Evolutionary conservation across 1,140 invertebrate species (phyloP), one percentile per base, ranked within the genome.

Genomic region (Parasteatoda tepidariorum): DNA sequence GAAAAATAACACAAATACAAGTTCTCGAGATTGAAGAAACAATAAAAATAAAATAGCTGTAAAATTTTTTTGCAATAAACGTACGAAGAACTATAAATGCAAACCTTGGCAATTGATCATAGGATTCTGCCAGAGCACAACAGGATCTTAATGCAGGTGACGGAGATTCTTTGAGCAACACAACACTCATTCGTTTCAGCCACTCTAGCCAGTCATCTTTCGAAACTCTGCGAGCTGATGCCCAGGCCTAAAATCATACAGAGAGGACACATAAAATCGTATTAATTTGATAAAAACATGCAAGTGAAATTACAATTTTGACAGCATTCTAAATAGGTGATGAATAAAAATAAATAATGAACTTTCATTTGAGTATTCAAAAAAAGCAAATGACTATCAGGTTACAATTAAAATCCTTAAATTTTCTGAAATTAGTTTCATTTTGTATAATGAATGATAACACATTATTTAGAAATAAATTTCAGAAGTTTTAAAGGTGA

Each of bases 151-250:
- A 90, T 0, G 97, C 96, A 22, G 97, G 95, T 22, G 97, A 98
- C 5, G 97, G 96, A 0, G 97, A 98, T 88, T 98, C 96, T 87
- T 98, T 98, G 2, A 99, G 90, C 13, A 99, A 90, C 78, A 97
- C 97, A 85, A 98, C 96, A 71, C 95, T 96, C 33, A 99, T 91
- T 31, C 95, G 91, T 62, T 95, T 91, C 9, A 99, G 88, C 98
- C 98, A 99, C 89, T 99, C 97, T 7, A 98, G 90, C 98, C 98
- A 99, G 89, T 99, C 98, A 86, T 99, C 98, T 89, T 98, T 98
- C 5, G 96, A 97, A 0, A 97, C 96, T 78, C 95, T 91, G 68
- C 95, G 92, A 6, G 93, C 94, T 0, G 95, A 95, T n/a, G 94
- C 94, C 95, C 96, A 97, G 0, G 96, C 95, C 87, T 88, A 66